Evolutionary conservation across 1,140 invertebrate species (phyloP).

Genomic region (Rhyzopertha dominica): DNA sequence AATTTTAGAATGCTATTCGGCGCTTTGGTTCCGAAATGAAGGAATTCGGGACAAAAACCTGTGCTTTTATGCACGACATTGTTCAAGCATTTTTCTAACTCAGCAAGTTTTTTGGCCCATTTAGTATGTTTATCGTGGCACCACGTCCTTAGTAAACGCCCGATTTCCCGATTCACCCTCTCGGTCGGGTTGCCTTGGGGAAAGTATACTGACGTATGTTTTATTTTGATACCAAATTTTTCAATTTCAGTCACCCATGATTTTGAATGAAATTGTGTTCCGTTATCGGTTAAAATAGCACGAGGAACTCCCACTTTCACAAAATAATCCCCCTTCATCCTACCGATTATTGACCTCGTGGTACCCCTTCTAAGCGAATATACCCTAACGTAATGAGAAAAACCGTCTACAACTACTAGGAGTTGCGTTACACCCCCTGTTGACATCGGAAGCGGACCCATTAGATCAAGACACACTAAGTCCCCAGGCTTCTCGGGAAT

Average conservation of each 20-base stretch:
- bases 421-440: slow-evolving; percentile 6
- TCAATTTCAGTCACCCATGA: neutral
- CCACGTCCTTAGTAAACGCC: slow-evolving; percentile 1
- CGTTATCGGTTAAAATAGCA: slow-evolving; percentile 7
- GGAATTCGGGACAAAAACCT: slow-evolving; percentile 2
- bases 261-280: slow-evolving; percentile 2
- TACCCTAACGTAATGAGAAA: neutral
- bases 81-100: slow-evolving; percentile 3
- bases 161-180: slow-evolving; percentile 4
- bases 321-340: slow-evolving; percentile 9
- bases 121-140: slow-evolving; percentile 7
- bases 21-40: slow-evolving; percentile 1
- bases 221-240: neutral
- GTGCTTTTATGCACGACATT: neutral
- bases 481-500: slow-evolving; percentile 3
- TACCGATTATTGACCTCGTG: neutral
- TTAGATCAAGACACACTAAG: slow-evolving; percentile 6
- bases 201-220: slow-evolving; percentile 11
- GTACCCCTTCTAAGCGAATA: slow-evolving; percentile 6
- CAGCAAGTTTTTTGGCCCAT: slow-evolving; percentile 3
- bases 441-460: slow-evolving; percentile 3
- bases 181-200: slow-evolving; percentile 11
- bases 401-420: slow-evolving; percentile 3
- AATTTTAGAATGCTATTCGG: neutral
- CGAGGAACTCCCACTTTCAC: neutral